Conservation (phyloP, 2,113 vertebrate species). For the Ctenomys sociabilis region DNA sequence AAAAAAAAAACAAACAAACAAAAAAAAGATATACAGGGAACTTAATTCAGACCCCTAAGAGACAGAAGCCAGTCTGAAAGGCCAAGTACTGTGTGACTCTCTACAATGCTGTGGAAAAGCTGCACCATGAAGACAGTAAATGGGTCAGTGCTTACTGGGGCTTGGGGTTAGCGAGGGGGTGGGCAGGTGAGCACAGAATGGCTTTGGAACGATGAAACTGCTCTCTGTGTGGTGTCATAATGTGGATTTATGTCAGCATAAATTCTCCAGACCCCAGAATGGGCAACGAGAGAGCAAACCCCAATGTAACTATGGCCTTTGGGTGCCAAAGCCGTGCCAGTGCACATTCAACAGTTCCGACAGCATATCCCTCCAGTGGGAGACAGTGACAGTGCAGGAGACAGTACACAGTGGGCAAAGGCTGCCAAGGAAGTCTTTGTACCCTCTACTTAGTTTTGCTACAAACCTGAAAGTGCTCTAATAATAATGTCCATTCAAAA, state of each 20-base stretch:
- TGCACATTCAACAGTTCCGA: background rate
- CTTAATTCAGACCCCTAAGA: background rate
- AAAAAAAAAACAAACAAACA: too few relatives aligned
- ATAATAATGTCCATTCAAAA: background rate
- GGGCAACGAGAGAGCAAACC: background rate
- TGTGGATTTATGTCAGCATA: accelerated
- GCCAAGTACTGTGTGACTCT: background rate
- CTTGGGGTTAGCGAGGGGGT: background rate
- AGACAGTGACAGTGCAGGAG: background rate
- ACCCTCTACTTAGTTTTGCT: background rate
- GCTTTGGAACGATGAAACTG: background rate
- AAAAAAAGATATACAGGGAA: background rate
- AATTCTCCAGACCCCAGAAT: background rate
- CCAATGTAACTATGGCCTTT: background rate
- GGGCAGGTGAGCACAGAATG: too few relatives aligned
- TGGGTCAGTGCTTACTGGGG: background rate
- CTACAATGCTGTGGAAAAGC: background rate
- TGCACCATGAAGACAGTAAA: background rate
- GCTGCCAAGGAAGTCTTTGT: background rate
- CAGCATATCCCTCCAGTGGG: too few relatives aligned
- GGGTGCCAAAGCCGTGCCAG: too few relatives aligned
- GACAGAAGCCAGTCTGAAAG: background rate
- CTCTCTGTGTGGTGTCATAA: background rate
- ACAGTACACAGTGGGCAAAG: accelerated
- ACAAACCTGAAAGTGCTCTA: background rate